Percentiles rank a stretch among this genome's conserved stretches.
These are phyloP conservation scores for Calephelis perditalis DNA, from an alignment of 2,888 invertebrate genomes.

Conservation along the genomic window DNA sequence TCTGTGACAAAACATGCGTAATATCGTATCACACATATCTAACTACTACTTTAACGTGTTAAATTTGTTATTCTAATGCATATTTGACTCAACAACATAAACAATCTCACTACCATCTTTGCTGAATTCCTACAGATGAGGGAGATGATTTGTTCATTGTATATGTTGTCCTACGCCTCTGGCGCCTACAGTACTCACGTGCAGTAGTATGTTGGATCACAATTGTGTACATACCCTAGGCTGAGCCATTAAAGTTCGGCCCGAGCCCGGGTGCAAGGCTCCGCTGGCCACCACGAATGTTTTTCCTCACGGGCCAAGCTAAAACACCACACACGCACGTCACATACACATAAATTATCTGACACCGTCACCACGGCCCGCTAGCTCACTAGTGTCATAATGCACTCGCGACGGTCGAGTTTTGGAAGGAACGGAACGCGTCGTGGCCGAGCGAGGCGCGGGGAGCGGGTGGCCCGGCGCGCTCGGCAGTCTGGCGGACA, in stretches of 20 bases:
- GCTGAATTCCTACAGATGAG: constrained; percentile 1
- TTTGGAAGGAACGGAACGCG: constrained; percentile 59
- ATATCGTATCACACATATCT: constrained; percentile 35
- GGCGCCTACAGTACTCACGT: constrained; percentile 26
- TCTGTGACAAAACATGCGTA: constrained; percentile 47
- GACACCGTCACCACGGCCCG: constrained; percentile 77
- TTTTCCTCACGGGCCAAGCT: constrained; percentile 70
- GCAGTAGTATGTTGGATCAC: constrained; percentile 23
- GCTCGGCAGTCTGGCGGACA: constrained; percentile 77
- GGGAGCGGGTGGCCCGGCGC: constrained; percentile 77
- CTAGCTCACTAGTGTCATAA: constrained; percentile 77
- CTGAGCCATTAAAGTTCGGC: constrained; percentile 92
- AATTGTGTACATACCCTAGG: constrained; percentile 85
- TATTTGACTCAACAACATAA: background rate
- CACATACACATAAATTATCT: constrained; percentile 67
- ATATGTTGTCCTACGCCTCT: constrained; percentile 11
- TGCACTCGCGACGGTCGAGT: constrained; percentile 71
- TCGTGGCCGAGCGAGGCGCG: constrained; percentile 75
- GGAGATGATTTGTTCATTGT: background rate
- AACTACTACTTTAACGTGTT: constrained; percentile 17
- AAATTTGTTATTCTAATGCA: constrained; percentile 14
- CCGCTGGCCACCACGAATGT: constrained; percentile 77
- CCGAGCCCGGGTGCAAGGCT: constrained; percentile 80
- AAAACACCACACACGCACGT: constrained; percentile 75
- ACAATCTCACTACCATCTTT: background rate